Evolutionary conservation across 1,140 invertebrate species (phyloP).

Genomic region (Nephotettix cincticeps): DNA sequence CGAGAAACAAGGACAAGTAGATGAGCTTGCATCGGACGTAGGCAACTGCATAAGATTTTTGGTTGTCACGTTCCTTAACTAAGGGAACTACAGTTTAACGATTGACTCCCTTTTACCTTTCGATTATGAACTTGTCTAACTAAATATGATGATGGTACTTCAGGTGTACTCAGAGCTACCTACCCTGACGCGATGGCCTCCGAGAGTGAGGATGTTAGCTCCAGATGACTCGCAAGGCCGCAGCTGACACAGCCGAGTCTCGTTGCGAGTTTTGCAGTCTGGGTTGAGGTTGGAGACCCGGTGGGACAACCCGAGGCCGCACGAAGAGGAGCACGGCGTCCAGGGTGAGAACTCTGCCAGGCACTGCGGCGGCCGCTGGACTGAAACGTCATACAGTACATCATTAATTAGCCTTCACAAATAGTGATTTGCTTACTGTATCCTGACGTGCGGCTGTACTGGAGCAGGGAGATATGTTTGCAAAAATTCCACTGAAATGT

Average conservation of each 20-base stretch:
- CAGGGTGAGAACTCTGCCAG: conserved; percentile 54
- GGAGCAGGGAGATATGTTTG: too few relatives aligned
- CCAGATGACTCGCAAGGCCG: conserved; percentile 45
- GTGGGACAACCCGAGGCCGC: conserved; percentile 62
- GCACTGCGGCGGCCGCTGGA: conserved; percentile 48
- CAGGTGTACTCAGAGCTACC: conserved; percentile 32
- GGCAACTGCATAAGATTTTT: neutral
- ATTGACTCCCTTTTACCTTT: neutral
- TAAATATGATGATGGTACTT: too few relatives aligned
- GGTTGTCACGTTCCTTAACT: neutral
- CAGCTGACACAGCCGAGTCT: conserved; percentile 62
- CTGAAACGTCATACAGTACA: conserved; percentile 42
- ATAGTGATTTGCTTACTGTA: too few relatives aligned
- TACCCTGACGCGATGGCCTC: conserved; percentile 48
- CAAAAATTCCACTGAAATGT: too few relatives aligned
- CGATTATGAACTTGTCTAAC: neutral
- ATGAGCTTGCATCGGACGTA: neutral
- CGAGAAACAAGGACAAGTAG: too few relatives aligned
- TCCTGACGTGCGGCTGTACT: too few relatives aligned
- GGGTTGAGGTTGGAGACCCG: conserved; percentile 59
- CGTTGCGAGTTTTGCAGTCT: conserved; percentile 56
- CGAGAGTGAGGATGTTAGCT: conserved; percentile 30
- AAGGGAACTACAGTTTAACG: neutral
- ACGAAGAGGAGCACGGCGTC: conserved; percentile 60
- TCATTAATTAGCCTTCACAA: too few relatives aligned